These are phyloP conservation scores for Plecotus auritus DNA, from an alignment of 2,113 vertebrate species.

Conservation along the genomic window DNA sequence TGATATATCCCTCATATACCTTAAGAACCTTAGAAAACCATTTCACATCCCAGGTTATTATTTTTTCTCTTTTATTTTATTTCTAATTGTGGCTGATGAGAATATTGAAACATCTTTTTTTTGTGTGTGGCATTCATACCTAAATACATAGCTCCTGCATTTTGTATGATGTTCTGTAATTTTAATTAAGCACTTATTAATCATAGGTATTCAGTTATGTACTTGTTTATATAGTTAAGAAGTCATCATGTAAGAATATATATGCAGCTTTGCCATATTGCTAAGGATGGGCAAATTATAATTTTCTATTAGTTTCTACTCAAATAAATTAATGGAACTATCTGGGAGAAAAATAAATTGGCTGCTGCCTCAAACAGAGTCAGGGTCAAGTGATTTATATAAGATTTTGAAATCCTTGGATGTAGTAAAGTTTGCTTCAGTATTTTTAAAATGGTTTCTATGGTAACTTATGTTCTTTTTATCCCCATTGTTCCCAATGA, in stretches of 20 bases:
- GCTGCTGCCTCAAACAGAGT: background rate
- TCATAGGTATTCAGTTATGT: background rate
- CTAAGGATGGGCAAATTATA: background rate
- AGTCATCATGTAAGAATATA: background rate
- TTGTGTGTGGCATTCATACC: background rate
- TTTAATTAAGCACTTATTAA: background rate
- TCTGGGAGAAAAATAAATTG: background rate
- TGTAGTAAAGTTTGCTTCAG: background rate
- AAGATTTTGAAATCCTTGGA: conserved; percentile 7
- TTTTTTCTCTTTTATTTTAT: conserved; percentile 28
- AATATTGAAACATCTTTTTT: background rate
- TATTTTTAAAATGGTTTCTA: conserved; percentile 47
- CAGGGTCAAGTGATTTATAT: background rate
- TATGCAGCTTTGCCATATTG: background rate
- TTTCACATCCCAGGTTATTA: background rate
- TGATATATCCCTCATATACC: background rate
- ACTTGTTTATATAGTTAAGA: background rate
- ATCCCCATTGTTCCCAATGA: conserved; percentile 30
- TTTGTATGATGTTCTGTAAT: background rate
- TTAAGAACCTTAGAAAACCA: background rate
- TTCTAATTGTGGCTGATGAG: background rate
- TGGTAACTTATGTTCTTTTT: conserved; percentile 15
- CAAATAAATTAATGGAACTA: background rate
- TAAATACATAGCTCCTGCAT: background rate
- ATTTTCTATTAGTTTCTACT: background rate